Evolutionary conservation across 2,113 vertebrate genomes (phyloP).

Genomic region (Amia ocellicauda): DNA sequence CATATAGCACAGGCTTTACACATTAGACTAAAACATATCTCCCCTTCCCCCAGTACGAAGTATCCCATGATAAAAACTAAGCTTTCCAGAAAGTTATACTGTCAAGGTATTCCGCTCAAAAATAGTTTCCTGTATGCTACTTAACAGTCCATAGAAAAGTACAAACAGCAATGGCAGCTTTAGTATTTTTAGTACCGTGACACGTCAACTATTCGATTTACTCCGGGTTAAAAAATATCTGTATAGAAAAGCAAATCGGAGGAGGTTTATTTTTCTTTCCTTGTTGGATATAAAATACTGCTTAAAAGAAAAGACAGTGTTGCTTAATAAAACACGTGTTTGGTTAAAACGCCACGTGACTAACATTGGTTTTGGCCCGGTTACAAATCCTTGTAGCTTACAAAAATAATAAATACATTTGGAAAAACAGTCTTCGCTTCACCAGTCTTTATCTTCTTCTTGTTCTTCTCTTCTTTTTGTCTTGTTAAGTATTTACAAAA

Average conservation of each 20-base stretch:
- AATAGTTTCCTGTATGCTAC: too few relatives aligned
- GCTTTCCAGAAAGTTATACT: too few relatives aligned
- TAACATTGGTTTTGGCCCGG: slow-evolving; percentile 32
- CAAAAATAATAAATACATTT: slow-evolving; percentile 78
- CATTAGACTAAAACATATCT: too few relatives aligned
- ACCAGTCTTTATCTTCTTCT: slow-evolving; percentile 36
- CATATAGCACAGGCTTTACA: too few relatives aligned
- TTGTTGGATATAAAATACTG: not conserved
- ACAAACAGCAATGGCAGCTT: too few relatives aligned
- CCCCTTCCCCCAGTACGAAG: too few relatives aligned
- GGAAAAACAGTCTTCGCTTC: slow-evolving; percentile 26
- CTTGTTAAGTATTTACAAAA: slow-evolving; percentile 61
- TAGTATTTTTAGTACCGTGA: slow-evolving; percentile 18
- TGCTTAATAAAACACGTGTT: slow-evolving; percentile 49
- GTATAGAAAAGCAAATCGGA: slow-evolving; percentile 41
- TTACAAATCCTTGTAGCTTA: slow-evolving; percentile 49
- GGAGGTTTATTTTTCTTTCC: slow-evolving; percentile 15
- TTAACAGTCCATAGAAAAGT: too few relatives aligned
- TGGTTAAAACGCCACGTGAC: slow-evolving; percentile 19
- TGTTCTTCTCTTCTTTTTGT: too few relatives aligned
- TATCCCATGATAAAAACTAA: too few relatives aligned
- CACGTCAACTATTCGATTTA: not conserved
- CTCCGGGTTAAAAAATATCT: slow-evolving; percentile 51
- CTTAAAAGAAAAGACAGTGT: slow-evolving; percentile 42
- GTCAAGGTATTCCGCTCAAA: too few relatives aligned